Conservation (phyloP, 2,888 invertebrate genomes). For the Muschampia plurimacula region DNA sequence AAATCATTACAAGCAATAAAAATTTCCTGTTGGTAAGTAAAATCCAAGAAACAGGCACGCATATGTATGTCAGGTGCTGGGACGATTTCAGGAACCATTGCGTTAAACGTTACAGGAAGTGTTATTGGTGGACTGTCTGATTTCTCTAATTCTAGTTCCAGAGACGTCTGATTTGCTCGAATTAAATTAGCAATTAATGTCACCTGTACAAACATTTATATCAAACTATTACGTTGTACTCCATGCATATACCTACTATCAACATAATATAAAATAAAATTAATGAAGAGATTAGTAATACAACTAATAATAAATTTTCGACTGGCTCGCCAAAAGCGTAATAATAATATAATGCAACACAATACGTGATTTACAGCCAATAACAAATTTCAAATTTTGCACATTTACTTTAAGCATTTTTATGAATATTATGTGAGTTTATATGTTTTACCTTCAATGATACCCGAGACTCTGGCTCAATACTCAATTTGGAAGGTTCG, state of each 20-base stretch:
- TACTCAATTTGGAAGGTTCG: constrained; percentile 73
- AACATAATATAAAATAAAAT: neutral
- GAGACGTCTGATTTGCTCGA: constrained; percentile 72
- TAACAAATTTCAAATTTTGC: too few relatives aligned
- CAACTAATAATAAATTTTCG: constrained; percentile 10
- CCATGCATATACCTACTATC: neutral
- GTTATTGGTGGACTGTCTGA: constrained; percentile 82
- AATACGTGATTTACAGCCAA: neutral
- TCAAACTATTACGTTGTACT: neutral
- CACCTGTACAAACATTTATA: constrained; percentile 65
- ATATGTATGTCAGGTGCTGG: constrained; percentile 81
- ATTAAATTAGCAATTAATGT: constrained; percentile 82
- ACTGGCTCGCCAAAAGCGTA: constrained; percentile 21
- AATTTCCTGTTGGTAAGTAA: constrained; percentile 79
- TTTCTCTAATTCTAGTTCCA: constrained; percentile 85
- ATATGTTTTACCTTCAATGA: constrained; percentile 68
- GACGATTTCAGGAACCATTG: constrained; percentile 77
- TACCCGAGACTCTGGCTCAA: constrained; percentile 74
- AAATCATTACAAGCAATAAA: constrained; percentile 75
- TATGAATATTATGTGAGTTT: neutral
- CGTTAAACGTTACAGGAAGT: constrained; percentile 81
- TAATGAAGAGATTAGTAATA: constrained; percentile 8
- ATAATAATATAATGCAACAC: constrained; percentile 5
- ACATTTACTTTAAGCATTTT: neutral
- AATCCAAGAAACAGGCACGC: constrained; percentile 86